A percentile compares a stretch with the other conserved stretches of the same genome.
Conservation (phyloP, 2,888 invertebrate genomes). For the Cheilosia vernalis region DNA sequence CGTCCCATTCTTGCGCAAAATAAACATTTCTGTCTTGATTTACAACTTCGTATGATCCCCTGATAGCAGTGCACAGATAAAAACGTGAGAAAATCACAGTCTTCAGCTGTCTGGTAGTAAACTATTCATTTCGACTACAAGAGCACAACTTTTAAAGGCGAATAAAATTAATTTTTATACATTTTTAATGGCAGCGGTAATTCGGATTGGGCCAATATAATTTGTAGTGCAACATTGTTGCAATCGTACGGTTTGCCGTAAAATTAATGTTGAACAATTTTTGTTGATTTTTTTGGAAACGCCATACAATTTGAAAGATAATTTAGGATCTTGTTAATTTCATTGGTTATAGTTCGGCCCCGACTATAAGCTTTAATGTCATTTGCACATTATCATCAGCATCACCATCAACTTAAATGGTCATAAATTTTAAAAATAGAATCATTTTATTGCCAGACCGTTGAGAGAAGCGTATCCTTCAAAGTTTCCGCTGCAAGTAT, state of each 20-base stretch:
- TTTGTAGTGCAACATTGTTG: conserved; percentile 48
- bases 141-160: conserved; percentile 29
- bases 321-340: conserved; percentile 60
- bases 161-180: conserved; percentile 48
- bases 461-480: conserved; percentile 36
- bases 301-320: conserved; percentile 23
- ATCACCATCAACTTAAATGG: conserved; percentile 67
- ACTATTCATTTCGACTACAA: conserved; percentile 21
- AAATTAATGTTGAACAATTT: conserved; percentile 25
- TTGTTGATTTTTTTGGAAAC: conserved; percentile 14
- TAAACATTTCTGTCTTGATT: conserved; percentile 38
- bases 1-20: conserved; percentile 24
- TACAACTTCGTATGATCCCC: conserved; percentile 41
- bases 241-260: conserved; percentile 23
- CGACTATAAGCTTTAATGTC: conserved; percentile 62
- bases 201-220: conserved; percentile 31
- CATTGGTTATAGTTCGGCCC: conserved; percentile 57
- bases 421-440: conserved; percentile 73
- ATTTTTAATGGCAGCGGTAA: conserved; percentile 32
- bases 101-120: conserved; percentile 49
- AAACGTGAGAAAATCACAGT: conserved; percentile 43
- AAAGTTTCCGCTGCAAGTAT: conserved; percentile 7
- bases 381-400: conserved; percentile 67
- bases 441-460: conserved; percentile 44
- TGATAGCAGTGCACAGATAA: not conserved